phyloP scores from a whole-genome alignment of 30 jellyfish, hydroid and myxozoan genomes.

The Aurelia sp. region DNA sequence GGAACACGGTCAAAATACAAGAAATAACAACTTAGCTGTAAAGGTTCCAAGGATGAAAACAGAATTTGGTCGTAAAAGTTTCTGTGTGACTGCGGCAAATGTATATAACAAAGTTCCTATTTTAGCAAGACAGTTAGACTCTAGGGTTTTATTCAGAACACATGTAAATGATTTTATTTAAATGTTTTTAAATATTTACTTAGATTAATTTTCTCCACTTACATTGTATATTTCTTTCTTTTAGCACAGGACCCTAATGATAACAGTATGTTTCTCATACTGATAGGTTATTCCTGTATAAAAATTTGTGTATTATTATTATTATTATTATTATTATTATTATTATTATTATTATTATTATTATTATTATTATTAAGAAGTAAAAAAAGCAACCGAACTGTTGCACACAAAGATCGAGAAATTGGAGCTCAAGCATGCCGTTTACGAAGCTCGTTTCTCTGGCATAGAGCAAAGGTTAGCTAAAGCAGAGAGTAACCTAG shows the following conservation, averaged over 20 bases:
- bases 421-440: too few relatives aligned
- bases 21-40: not conserved
- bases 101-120: slow-evolving; percentile 6
- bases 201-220: slow-evolving; percentile 34
- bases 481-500: too few relatives aligned
- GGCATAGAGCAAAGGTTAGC: too few relatives aligned
- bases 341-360: not conserved
- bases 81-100: slow-evolving; percentile 28
- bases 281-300: too few relatives aligned
- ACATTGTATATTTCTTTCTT: slow-evolving; percentile 14
- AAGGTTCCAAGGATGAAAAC: too few relatives aligned
- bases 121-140: not conserved
- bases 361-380: not conserved
- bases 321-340: not conserved
- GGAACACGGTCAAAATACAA: slow-evolving; percentile 24
- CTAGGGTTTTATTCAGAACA: not conserved
- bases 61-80: slow-evolving; percentile 11
- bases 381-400: too few relatives aligned
- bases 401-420: too few relatives aligned
- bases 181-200: not conserved
- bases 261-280: not conserved
- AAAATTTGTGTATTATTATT: not conserved
- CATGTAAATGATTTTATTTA: not conserved
- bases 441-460: too few relatives aligned
- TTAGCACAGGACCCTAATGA: slow-evolving; percentile 28